These are phyloP conservation scores for Carcina quercana DNA, from an alignment of 2,888 invertebrate species.

Conservation along the genomic window DNA sequence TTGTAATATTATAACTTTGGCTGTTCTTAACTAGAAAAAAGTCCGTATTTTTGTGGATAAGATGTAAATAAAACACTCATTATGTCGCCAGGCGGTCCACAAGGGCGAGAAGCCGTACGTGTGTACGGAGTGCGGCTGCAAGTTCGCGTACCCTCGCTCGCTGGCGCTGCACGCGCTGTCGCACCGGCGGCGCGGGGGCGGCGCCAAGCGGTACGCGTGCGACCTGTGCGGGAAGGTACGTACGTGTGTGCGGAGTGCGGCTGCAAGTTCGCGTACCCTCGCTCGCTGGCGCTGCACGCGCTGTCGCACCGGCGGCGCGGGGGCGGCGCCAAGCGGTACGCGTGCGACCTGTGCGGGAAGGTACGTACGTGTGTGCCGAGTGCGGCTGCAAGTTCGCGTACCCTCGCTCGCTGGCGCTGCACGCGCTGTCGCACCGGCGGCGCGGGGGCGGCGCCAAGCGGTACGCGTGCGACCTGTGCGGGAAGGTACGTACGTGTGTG, in stretches of 20 bases:
- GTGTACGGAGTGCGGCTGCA: constrained; percentile 74
- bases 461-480: constrained; percentile 80
- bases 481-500: constrained; percentile 76
- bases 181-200: constrained; percentile 43
- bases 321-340: constrained; percentile 47
- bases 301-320: constrained; percentile 50
- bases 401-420: constrained; percentile 75
- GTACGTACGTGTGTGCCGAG: constrained; percentile 71
- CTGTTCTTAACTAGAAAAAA: not conserved
- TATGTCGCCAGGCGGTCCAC: constrained; percentile 61
- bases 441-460: constrained; percentile 26
- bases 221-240: constrained; percentile 79
- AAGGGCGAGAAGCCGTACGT: constrained; percentile 70
- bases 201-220: constrained; percentile 69
- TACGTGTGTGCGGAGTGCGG: constrained; percentile 75
- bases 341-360: constrained; percentile 81
- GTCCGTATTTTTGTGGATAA: not conserved
- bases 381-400: constrained; percentile 77
- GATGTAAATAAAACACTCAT: not conserved
- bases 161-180: constrained; percentile 72
- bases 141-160: constrained; percentile 76
- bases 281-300: constrained; percentile 75
- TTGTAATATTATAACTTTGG: not conserved
- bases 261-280: constrained; percentile 75
- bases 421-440: constrained; percentile 65